Conservation (phyloP, 2,113 vertebrate species). For the Ancistrus triradiatus region DNA sequence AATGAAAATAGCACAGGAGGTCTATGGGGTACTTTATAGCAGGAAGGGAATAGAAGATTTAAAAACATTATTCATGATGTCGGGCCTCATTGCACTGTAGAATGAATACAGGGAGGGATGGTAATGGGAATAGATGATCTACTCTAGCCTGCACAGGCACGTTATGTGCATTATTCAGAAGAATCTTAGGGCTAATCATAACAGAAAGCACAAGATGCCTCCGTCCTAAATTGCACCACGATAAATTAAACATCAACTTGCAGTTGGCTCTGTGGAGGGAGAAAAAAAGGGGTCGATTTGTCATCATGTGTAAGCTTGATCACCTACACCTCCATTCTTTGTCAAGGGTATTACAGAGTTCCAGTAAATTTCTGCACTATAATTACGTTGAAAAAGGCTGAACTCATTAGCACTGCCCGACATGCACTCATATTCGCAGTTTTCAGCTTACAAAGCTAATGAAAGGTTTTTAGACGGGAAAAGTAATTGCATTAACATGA, state of each 20-base stretch:
- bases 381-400: slow-evolving; percentile 31
- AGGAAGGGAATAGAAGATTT: slow-evolving; percentile 36
- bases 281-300: not conserved
- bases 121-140: slow-evolving; percentile 11
- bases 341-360: slow-evolving; percentile 6
- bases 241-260: slow-evolving; percentile 2
- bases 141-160: slow-evolving; percentile 23
- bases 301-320: not conserved
- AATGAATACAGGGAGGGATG: slow-evolving; percentile 14
- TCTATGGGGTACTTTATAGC: slow-evolving; percentile 57
- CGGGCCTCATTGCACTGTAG: slow-evolving; percentile 41
- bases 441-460: slow-evolving; percentile 37
- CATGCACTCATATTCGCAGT: slow-evolving; percentile 23
- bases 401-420: slow-evolving; percentile 24
- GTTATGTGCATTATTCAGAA: slow-evolving; percentile 49
- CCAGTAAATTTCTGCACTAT: slow-evolving; percentile 14
- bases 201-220: slow-evolving; percentile 37
- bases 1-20: slow-evolving; percentile 59
- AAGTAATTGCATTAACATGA: slow-evolving; percentile 43
- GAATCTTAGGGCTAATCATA: slow-evolving; percentile 45
- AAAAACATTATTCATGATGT: slow-evolving; percentile 56
- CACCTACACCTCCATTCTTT: slow-evolving; percentile 19
- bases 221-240: slow-evolving; percentile 33
- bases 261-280: not conserved
- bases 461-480: slow-evolving; percentile 38